Base-by-base conservation (phyloP, 1,140 invertebrate genomes). In the Daktulosphaira vitifoliae region DNA sequence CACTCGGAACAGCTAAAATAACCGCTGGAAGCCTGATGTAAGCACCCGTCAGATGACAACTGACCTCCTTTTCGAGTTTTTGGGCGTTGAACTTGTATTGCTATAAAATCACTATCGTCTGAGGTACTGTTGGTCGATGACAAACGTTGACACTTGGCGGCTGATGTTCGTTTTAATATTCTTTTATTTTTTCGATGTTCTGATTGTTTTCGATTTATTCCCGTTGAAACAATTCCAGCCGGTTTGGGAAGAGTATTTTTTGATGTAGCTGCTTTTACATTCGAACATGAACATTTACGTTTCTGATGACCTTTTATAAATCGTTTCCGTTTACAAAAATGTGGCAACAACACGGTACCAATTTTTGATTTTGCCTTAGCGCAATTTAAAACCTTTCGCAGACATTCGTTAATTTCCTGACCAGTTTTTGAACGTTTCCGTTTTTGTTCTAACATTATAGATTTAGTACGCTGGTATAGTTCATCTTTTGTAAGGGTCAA, bases 401-500 rank as follows among this genome's bases (percentile, higher is more conserved):
- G 8, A 7, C 37, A 33, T 25, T 50, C 20, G 20, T 50, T 65
- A 7, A 51, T 0, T 26, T 46, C 46, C 5, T 46, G 48, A 1
- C 33, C 26, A 3, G 42, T 66, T 62, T 62, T 26, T 18, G 29
- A 22, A 3, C 51, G 51, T 11, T 25, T 46, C 23, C 51, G 49
- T 48, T 59, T 66, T 70, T 89, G 88, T 59, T 87, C 81, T 38
- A 85, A 81, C 90, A 93, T 92, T 67, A 92, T 92, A 38, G 83
- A 83, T 73, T 91, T 92, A 65, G 88, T 90, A 71, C 89, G 82
- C 72, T 91, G 86, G 72, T 91, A 92, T 56, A 92, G 78, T 75
- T 93, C 90, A 70, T 92, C 90, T 75, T 92, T 90, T 18, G 88
- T 92, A 18, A 93, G 75, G 0, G 89, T 92, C 0, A 91, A 82